Conservation (phyloP, 1,140 invertebrate genomes). For the Cotesia vestalis region DNA sequence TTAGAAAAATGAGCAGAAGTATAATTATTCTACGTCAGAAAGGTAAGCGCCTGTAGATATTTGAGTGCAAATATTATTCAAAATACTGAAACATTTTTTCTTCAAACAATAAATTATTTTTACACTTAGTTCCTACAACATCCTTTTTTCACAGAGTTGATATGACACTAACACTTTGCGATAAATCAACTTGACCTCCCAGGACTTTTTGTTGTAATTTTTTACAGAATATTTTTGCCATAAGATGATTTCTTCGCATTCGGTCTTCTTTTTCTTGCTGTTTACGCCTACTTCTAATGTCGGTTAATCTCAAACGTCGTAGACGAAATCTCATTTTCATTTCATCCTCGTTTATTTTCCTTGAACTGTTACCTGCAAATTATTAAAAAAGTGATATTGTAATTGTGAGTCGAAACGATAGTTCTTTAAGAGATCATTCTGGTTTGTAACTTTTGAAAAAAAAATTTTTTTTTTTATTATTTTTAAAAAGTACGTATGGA, state of each 20-base stretch:
- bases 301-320: constrained; percentile 63
- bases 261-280: constrained; percentile 65
- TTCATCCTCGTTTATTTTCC: constrained; percentile 61
- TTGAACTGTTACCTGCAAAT: constrained; percentile 52
- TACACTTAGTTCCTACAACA: no score
- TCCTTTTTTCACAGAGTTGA: constrained; percentile 51
- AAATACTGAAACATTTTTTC: no score
- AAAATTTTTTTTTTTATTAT: no score
- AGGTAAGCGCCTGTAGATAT: no score
- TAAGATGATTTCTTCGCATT: constrained; percentile 65
- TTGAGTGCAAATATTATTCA: no score
- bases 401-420: background rate
- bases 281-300: constrained; percentile 62
- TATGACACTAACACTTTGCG: constrained; percentile 66
- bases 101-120: no score
- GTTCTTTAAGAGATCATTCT: no score
- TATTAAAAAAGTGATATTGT: constrained; percentile 1
- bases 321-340: constrained; percentile 63
- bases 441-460: no score
- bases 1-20: no score
- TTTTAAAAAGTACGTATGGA: no score
- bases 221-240: constrained; percentile 69
- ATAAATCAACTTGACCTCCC: constrained; percentile 64
- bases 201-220: constrained; percentile 67
- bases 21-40: no score